Conservation (phyloP, 64 coral and sea anemone species). For the Exaiptasia diaphana region DNA sequence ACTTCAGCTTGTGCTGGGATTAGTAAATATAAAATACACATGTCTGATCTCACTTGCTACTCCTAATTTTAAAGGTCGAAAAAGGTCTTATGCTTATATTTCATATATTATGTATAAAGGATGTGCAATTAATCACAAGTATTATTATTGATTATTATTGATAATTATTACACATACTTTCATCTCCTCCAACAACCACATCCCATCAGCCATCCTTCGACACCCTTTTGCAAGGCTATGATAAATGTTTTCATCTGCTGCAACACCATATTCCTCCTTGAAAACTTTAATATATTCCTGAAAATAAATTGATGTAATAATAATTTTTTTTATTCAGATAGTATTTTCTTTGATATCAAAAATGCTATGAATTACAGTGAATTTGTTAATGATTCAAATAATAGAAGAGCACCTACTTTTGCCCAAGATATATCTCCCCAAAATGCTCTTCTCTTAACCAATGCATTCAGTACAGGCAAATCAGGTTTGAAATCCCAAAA, state of each 20-base stretch:
- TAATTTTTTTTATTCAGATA: background rate
- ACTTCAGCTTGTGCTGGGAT: too few relatives aligned
- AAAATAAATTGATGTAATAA: background rate
- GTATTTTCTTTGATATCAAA: background rate
- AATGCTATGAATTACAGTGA: background rate
- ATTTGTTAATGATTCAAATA: background rate
- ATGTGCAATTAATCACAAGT: too few relatives aligned
- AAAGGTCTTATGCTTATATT: too few relatives aligned
- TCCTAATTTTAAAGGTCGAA: too few relatives aligned
- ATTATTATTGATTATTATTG: background rate
- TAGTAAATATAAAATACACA: too few relatives aligned
- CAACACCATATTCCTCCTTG: slow-evolving; percentile 16
- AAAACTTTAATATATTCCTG: slow-evolving; percentile 53
- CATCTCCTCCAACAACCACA: slow-evolving; percentile 59
- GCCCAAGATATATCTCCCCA: slow-evolving; percentile 25
- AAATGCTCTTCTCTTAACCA: slow-evolving; percentile 55
- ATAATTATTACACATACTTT: slow-evolving; percentile 3
- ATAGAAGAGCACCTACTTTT: slow-evolving; percentile 39
- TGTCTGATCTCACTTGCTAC: too few relatives aligned
- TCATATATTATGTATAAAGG: too few relatives aligned
- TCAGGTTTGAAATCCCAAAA: slow-evolving; percentile 62
- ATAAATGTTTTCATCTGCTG: slow-evolving; percentile 39
- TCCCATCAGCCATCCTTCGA: slow-evolving; percentile 18
- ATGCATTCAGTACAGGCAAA: slow-evolving; percentile 64
- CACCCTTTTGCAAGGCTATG: slow-evolving; percentile 56